These are phyloP conservation scores for Galerucella calmariensis DNA, from an alignment of 2,888 invertebrate genomes.

Conservation along the genomic window DNA sequence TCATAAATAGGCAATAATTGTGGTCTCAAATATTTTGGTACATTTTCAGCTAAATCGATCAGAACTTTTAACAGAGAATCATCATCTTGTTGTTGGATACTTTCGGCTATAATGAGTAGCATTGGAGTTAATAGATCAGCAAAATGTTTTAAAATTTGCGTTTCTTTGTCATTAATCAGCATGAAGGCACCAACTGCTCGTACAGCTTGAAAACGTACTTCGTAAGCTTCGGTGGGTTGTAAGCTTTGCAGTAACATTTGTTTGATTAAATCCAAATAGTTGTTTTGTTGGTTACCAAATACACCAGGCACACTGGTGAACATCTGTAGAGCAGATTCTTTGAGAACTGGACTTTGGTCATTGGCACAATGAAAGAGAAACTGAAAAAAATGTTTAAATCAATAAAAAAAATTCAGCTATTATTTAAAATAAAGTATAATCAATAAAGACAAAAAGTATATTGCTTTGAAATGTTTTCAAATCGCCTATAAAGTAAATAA, in stretches of 20 bases:
- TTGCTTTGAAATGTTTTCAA: neutral
- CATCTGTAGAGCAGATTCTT: conserved; percentile 94
- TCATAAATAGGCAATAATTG: conserved; percentile 89
- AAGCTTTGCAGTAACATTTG: conserved; percentile 91
- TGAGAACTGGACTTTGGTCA: conserved; percentile 82
- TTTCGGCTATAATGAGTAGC: conserved; percentile 82
- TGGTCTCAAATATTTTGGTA: conserved; percentile 91
- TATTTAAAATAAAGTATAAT: too few relatives aligned
- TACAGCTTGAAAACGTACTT: conserved; percentile 80
- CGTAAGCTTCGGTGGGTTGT: conserved; percentile 74
- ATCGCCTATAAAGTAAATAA: neutral
- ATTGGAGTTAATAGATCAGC: conserved; percentile 84
- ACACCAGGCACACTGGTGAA: conserved; percentile 96
- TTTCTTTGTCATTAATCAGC: conserved; percentile 92
- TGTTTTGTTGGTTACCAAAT: conserved; percentile 94
- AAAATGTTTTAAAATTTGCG: conserved; percentile 89
- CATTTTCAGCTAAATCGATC: conserved; percentile 92
- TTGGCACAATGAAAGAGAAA: conserved; percentile 96
- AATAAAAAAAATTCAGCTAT: neutral
- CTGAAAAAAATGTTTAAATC: conserved; percentile 47
- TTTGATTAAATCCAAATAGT: conserved; percentile 92
- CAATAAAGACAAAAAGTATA: too few relatives aligned
- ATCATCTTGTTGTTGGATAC: conserved; percentile 86
- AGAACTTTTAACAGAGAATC: conserved; percentile 92
- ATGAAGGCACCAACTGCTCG: conserved; percentile 89